These are phyloP conservation scores for Diadophis punctatus DNA, from an alignment of 2,113 vertebrate genomes.

Conservation along the genomic window DNA sequence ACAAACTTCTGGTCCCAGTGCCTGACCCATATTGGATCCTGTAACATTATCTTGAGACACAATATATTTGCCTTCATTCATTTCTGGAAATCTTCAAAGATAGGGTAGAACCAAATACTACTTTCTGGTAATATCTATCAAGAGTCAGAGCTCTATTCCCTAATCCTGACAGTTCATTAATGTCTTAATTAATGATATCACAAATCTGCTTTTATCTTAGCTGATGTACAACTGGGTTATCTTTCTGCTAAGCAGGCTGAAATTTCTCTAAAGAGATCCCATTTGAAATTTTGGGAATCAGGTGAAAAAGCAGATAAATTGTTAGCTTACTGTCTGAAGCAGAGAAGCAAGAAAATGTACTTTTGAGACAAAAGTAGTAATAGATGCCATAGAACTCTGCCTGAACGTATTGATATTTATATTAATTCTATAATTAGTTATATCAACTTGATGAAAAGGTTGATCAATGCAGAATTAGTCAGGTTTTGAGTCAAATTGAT, in stretches of 20 bases:
- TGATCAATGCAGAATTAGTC: neutral
- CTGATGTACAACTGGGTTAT: neutral
- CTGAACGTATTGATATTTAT: neutral
- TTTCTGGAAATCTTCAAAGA: neutral
- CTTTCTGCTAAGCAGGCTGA: neutral
- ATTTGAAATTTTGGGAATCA: neutral
- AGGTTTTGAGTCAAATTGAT: neutral
- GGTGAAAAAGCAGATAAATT: neutral
- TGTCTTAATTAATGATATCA: neutral
- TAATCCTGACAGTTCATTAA: neutral
- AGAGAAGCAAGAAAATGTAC: neutral
- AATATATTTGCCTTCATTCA: neutral
- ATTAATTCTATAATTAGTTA: neutral
- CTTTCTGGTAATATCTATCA: neutral
- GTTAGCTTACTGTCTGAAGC: neutral
- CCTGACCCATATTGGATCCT: neutral
- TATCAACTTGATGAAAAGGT: neutral
- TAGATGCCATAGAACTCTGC: neutral
- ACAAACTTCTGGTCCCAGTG: neutral
- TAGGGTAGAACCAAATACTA: neutral
- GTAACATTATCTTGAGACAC: neutral
- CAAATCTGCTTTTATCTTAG: neutral
- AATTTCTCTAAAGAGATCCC: neutral
- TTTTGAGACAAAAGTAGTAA: neutral
- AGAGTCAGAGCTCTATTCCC: neutral